A percentile compares a stretch with the other conserved stretches of the same genome.
Evolutionary conservation across 2,888 invertebrate species (phyloP).

Genomic region (Heliconius erato): DNA sequence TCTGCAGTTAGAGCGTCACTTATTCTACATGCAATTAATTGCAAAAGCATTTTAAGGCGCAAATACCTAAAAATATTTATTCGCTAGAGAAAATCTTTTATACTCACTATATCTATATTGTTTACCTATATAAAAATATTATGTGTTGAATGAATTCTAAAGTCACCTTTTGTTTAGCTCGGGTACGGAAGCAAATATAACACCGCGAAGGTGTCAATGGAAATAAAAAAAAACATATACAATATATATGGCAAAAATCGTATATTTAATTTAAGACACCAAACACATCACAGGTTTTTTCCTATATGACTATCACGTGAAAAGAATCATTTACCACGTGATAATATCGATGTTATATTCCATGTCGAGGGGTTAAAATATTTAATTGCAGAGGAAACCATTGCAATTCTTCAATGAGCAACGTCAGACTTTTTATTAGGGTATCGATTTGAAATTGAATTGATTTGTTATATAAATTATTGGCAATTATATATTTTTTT

Average conservation of each 20-base stretch:
- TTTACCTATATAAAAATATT: too few relatives aligned
- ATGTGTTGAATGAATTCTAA: too few relatives aligned
- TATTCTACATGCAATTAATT: too few relatives aligned
- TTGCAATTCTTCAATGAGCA: slow-evolving; percentile 11
- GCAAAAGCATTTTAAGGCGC: too few relatives aligned
- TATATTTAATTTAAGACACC: neutral
- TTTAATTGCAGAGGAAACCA: slow-evolving; percentile 16
- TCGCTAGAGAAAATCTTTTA: too few relatives aligned
- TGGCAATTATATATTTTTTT: neutral
- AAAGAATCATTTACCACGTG: slow-evolving; percentile 11
- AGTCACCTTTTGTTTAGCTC: too few relatives aligned
- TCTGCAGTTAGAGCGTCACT: too few relatives aligned
- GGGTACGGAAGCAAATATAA: too few relatives aligned
- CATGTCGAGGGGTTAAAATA: slow-evolving; percentile 20
- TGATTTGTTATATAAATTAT: neutral
- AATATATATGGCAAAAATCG: neutral
- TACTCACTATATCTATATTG: too few relatives aligned
- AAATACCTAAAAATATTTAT: too few relatives aligned
- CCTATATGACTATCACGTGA: neutral
- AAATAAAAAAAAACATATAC: neutral
- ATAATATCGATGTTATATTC: neutral
- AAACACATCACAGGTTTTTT: neutral
- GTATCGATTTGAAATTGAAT: slow-evolving; percentile 2
- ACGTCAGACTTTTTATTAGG: slow-evolving; percentile 1
- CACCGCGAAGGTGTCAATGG: too few relatives aligned